Base-by-base conservation (phyloP, 2,797 vertebrate species). In the Phoeniculus purpureus region DNA sequence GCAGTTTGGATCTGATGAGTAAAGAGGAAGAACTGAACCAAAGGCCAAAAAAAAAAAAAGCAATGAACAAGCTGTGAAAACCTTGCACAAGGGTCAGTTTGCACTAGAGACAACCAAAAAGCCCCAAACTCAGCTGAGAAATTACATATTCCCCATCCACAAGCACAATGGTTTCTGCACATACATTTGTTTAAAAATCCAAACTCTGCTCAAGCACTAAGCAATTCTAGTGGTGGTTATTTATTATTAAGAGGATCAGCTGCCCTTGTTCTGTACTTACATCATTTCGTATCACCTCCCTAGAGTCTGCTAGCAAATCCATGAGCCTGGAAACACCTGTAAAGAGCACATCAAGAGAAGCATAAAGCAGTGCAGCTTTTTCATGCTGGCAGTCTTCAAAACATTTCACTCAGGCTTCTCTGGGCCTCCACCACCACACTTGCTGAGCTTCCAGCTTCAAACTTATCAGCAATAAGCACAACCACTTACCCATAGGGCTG, bases 281-380 rank as follows among this genome's bases (percentile, higher is more conserved):
- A 93, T 99, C 99, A 82, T 99, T 99, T 55, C 99, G 98, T 94
- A 99, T 99, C 4, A 99, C 99, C 96, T 99, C 99, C 97, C 99
- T 98, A 9, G 99, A 99, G 95, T 99, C 99, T 9, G 98, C 99
- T 12, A 99, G 81, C 23, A 99, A 95, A 96, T 99, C 99, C 99
- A 99, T 99, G 40, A 99, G 95, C 87, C 99, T 98, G 86, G 99
- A 99, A 91, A 99, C 99, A 93, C 99, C 99, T 99, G 85, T 37
- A 76, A 91, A 20, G 91, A 91, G 93, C 1, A 48, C 26, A 72
- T 9, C 6, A 43, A 21, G 58, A 22, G 6, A 7, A 19, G 60
- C 20, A 31, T n/a, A 50, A 65, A n/a, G 73, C 71, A 5, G 10
- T 10, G 70, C 14, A 7, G 26, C 21, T 71, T 51, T 19, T 26